Evolutionary conservation across 2,797 vertebrate genomes (phyloP).

Genomic region (Malurus leucopterus): DNA sequence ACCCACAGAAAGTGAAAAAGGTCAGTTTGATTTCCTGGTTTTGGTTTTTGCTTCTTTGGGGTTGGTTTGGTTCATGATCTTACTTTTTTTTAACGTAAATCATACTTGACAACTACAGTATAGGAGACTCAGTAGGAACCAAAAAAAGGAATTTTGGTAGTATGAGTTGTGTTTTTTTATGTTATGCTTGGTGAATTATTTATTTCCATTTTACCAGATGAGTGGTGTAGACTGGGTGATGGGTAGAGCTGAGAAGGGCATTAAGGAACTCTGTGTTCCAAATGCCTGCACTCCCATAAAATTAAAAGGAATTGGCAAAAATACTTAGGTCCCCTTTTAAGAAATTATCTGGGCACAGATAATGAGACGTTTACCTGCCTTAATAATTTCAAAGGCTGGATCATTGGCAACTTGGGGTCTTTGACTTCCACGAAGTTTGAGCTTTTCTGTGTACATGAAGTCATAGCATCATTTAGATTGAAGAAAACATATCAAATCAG

Average conservation of each 20-base stretch:
- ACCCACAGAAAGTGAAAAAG: conserved; percentile 95
- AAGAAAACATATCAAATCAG: neutral
- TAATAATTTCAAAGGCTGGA: neutral
- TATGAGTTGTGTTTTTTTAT: neutral
- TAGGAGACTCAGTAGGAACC: neutral
- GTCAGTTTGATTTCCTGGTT: conserved; percentile 60
- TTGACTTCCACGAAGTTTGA: neutral
- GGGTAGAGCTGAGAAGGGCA: neutral
- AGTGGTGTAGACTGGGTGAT: neutral
- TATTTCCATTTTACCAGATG: neutral
- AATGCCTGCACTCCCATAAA: neutral
- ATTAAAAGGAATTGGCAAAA: neutral
- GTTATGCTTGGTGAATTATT: neutral
- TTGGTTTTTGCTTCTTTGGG: neutral
- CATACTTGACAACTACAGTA: neutral
- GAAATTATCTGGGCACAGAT: neutral
- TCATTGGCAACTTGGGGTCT: neutral
- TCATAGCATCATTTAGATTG: neutral
- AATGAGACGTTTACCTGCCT: neutral
- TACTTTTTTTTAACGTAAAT: neutral
- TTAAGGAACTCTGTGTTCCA: neutral
- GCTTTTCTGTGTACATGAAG: neutral
- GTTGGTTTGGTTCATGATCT: neutral
- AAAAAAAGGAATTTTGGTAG: neutral
- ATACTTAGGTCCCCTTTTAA: neutral